These are phyloP conservation scores for Tetrax tetrax DNA, from an alignment of 2,113 vertebrate genomes.

Conservation along the genomic window DNA sequence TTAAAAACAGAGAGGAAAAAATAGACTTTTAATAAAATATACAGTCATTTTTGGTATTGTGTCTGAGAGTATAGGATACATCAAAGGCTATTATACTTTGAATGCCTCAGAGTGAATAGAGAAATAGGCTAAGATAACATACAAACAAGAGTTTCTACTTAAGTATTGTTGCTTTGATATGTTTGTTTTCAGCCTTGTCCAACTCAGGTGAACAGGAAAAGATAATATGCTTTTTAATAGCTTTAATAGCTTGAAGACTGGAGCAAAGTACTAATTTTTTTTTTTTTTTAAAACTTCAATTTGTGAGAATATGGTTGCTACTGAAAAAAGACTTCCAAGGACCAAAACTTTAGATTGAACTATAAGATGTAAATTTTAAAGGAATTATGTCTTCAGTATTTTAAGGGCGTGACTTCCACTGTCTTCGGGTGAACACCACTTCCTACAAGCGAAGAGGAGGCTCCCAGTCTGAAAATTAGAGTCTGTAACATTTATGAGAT, in stretches of 20 bases:
- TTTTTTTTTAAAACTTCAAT: not conserved
- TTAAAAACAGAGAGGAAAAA: slow-evolving; percentile 58
- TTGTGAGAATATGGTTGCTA: not conserved
- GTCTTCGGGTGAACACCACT: not conserved
- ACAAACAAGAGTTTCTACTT: not conserved
- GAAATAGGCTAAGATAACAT: not conserved
- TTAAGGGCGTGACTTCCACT: not conserved
- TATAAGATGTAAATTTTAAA: not conserved
- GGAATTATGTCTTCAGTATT: not conserved
- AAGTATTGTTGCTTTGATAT: not conserved
- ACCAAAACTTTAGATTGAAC: not conserved
- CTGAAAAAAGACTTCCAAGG: not conserved
- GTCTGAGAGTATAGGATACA: not conserved
- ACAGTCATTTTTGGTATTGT: slow-evolving; percentile 58
- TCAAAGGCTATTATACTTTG: not conserved
- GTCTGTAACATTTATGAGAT: not conserved
- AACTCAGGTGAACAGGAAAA: not conserved
- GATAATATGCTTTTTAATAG: not conserved
- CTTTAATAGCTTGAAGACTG: not conserved
- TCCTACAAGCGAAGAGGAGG: not conserved
- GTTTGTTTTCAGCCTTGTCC: not conserved
- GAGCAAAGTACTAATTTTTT: not conserved
- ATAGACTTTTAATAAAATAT: slow-evolving; percentile 75
- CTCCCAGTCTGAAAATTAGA: not conserved
- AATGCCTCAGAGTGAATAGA: not conserved